Evolutionary conservation across 1,140 invertebrate species (phyloP), one percentile per base, ranked within the genome.

Genomic region (Aphelinus certus): DNA sequence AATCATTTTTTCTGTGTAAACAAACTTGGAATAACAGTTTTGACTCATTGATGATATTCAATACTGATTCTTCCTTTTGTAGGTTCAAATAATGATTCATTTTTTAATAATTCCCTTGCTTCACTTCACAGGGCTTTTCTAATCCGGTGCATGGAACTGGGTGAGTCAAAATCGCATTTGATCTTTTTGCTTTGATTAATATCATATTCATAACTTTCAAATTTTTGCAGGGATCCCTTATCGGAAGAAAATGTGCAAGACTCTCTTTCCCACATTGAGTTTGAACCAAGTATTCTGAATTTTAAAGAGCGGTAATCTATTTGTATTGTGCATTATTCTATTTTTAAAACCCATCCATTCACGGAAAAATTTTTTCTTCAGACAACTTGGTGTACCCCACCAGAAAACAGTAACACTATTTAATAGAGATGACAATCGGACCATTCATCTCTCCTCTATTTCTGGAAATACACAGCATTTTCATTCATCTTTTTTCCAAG

Each of bases 401-500:
- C 91, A 94, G 87, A 90, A 94, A 86, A 93, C 91, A 83, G 95
- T 96, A 72, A 92, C 91, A 75, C 88, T 97, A 56, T 91, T 93
- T 82, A 96, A 97, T 88, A 90, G 90, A 83, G 92, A 95, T 89
- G 89, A 89, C 77, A 91, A 92, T 83, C 91, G 89, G 84, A 95
- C 91, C 79, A 91, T 97, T 81, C 93, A 95, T 86, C 89, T 97
- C 81, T 92, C 93, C 83, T 95, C 95, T 62, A 95, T 97, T 85
- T 95, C 95, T 63, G 95, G 95, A 78, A 95, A 92, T 84, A 96
- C 94, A 72, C 91, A 93, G 73, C 93, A 95, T 88, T 97, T 97
- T 90, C 95, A 96, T 87, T 95, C 95, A 85, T 96, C 95, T 78
- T 97, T 96, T 90, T 96, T 96, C 89, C 92, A 95, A 87, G 93